These are phyloP conservation scores for Poeciliopsis retropinna DNA, from an alignment of 2,113 vertebrate genomes.

Conservation along the genomic window DNA sequence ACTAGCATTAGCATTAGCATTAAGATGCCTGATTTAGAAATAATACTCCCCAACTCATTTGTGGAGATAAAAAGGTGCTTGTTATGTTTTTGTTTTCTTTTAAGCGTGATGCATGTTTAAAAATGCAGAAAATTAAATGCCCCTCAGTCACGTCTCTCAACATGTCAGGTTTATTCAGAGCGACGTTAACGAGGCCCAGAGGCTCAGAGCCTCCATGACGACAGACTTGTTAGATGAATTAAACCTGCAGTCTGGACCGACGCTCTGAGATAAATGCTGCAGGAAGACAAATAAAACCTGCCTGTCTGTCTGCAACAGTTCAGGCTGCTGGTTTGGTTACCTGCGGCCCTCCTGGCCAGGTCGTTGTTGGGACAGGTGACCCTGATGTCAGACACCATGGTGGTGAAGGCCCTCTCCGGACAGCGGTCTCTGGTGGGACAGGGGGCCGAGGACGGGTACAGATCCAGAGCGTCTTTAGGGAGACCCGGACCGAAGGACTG, in stretches of 20 bases:
- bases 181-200: slow-evolving; percentile 12
- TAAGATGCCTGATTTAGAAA: no score
- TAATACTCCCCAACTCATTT: no score
- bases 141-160: slow-evolving; percentile 8
- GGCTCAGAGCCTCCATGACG: slow-evolving; percentile 9
- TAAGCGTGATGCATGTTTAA: no score
- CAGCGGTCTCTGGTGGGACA: slow-evolving; percentile 75
- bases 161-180: slow-evolving; percentile 25
- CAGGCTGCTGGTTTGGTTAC: slow-evolving; percentile 38
- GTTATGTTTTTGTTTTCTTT: background rate
- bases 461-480: slow-evolving; percentile 46
- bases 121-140: slow-evolving; percentile 1
- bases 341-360: slow-evolving; percentile 77
- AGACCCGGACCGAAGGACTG: slow-evolving; percentile 65
- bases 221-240: background rate
- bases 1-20: no score
- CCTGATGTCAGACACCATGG: slow-evolving; percentile 82
- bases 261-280: background rate
- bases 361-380: slow-evolving; percentile 77
- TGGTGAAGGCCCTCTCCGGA: slow-evolving; percentile 78
- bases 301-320: background rate
- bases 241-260: background rate
- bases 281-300: background rate
- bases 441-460: slow-evolving; percentile 63
- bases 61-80: background rate